Conservation (phyloP, 1,140 invertebrate genomes). For the Bilobella aurantiaca region DNA sequence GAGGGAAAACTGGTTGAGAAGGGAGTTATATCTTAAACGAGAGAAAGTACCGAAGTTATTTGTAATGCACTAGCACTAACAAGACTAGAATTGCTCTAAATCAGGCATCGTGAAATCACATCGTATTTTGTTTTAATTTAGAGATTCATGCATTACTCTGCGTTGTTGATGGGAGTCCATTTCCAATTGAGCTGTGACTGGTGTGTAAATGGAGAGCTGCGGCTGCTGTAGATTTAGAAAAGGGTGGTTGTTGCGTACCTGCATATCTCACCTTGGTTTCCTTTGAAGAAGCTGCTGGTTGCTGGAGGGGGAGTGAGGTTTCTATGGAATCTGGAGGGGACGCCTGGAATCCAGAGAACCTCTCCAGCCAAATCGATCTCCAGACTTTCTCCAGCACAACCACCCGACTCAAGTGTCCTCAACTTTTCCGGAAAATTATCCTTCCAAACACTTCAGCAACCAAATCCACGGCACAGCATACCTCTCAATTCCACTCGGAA, state of each 20-base stretch:
- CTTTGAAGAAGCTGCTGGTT: not conserved
- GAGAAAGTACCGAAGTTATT: too few species aligned
- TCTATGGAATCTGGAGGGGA: not conserved
- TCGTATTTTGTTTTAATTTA: too few species aligned
- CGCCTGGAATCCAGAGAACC: not conserved
- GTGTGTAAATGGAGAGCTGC: too few species aligned
- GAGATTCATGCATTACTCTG: too few species aligned
- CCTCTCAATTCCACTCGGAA: not conserved
- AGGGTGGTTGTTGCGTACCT: not conserved
- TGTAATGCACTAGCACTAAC: too few species aligned
- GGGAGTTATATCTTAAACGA: too few species aligned
- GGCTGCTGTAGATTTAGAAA: not conserved
- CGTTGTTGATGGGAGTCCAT: too few species aligned
- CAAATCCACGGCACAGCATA: not conserved
- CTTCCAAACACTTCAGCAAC: not conserved
- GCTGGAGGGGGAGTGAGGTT: not conserved
- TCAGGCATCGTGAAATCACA: too few species aligned
- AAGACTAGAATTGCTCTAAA: too few species aligned
- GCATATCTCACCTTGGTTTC: not conserved
- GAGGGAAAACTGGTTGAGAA: too few species aligned
- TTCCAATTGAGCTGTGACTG: too few species aligned
- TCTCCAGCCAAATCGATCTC: not conserved
- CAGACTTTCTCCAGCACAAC: not conserved
- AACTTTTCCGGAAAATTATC: slow-evolving; percentile 8
- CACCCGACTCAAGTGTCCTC: slow-evolving; percentile 2